Conservation (phyloP, 1,140 invertebrate genomes). For the Heliconius melpomene region DNA sequence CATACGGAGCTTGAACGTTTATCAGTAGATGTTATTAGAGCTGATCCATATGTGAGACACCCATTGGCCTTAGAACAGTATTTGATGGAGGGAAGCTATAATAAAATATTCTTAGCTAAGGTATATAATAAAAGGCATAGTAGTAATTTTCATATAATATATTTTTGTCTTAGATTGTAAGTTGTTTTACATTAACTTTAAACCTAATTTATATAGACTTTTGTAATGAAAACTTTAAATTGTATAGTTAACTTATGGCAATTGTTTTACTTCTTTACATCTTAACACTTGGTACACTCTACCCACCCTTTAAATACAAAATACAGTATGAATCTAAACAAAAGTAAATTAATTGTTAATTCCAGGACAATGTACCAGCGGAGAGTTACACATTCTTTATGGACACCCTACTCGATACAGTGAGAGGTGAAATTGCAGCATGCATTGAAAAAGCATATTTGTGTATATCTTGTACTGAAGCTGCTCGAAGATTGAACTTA, state of each 20-base stretch:
- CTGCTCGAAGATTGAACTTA: conserved; percentile 94
- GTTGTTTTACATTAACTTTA: no score
- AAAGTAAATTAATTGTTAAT: conserved; percentile 48
- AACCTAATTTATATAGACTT: no score
- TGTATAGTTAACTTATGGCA: no score
- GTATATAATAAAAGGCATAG: no score
- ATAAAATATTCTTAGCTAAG: conserved; percentile 89
- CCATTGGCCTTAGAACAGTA: conserved; percentile 98
- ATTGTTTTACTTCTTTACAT: no score
- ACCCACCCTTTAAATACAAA: no score
- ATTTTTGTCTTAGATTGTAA: not conserved
- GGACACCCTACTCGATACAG: conserved; percentile 96
- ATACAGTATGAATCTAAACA: no score
- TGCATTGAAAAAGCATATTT: conserved; percentile 98
- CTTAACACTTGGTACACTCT: no score
- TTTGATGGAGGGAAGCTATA: conserved; percentile 99
- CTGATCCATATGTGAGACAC: conserved; percentile 96
- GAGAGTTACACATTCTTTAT: conserved; percentile 98
- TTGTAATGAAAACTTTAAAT: not conserved
- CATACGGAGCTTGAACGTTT: conserved; percentile 98
- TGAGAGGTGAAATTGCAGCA: conserved; percentile 96
- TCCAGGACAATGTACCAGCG: conserved; percentile 96
- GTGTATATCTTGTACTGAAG: conserved; percentile 93
- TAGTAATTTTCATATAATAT: not conserved
- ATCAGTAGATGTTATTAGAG: conserved; percentile 95